Evolutionary conservation across 2,888 invertebrate species (phyloP).

Genomic region (Sarcophaga subvicina): DNA sequence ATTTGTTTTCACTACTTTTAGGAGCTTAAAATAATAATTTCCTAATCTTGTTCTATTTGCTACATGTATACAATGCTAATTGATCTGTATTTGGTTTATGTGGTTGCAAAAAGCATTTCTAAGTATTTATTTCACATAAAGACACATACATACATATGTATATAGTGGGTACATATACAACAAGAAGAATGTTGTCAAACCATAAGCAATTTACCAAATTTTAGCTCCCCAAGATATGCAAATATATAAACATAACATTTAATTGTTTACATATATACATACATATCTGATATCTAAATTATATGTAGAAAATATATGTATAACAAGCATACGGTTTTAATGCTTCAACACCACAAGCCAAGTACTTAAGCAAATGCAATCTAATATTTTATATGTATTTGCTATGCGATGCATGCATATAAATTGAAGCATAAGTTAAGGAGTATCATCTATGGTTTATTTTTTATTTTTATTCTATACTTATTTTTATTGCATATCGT

Average conservation of each 20-base stretch:
- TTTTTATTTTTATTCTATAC: not conserved
- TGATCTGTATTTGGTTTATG: not conserved
- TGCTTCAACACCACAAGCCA: constrained; percentile 14
- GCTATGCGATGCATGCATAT: not conserved
- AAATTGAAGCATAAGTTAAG: constrained; percentile 21
- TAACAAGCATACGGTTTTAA: not conserved
- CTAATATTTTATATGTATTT: not conserved
- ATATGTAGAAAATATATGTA: not conserved
- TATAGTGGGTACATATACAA: not conserved
- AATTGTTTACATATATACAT: no score
- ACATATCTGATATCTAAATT: no score
- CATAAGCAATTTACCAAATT: not conserved
- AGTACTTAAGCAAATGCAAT: not conserved
- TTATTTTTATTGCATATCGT: not conserved
- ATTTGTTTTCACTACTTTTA: no score
- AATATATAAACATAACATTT: not conserved
- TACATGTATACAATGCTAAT: not conserved
- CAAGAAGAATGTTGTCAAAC: not conserved
- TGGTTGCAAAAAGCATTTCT: not conserved
- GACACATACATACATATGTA: no score
- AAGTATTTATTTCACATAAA: no score
- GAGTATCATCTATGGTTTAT: not conserved
- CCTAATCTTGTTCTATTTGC: not conserved
- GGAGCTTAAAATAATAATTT: no score
- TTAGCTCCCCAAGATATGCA: not conserved